Evolutionary conservation across 2,888 invertebrate genomes (phyloP).

Genomic region (Bombylius discolor): DNA sequence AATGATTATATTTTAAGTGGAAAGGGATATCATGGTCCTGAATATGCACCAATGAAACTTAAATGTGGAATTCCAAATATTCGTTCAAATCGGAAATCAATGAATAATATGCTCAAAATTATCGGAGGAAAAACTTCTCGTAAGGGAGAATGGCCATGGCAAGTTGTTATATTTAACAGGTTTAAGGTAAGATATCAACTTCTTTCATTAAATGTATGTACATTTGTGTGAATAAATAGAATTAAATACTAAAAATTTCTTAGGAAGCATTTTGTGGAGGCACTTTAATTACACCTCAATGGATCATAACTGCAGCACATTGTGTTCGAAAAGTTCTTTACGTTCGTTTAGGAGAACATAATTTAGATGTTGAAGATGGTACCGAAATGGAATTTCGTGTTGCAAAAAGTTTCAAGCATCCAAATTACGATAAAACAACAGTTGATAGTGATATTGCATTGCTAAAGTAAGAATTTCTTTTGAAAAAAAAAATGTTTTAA

Average conservation of each 20-base stretch:
- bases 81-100: conserved; percentile 23
- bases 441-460: conserved; percentile 89
- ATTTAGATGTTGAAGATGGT: conserved; percentile 58
- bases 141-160: conserved; percentile 88
- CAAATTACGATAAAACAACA: conserved; percentile 72
- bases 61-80: conserved; percentile 31
- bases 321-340: conserved; percentile 64
- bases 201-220: too few relatives aligned
- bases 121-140: conserved; percentile 73
- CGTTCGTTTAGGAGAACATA: conserved; percentile 77
- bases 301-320: conserved; percentile 82
- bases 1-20: conserved; percentile 31
- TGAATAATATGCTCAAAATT: conserved; percentile 58
- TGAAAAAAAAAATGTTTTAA: too few relatives aligned
- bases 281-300: conserved; percentile 63
- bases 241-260: conserved; percentile 1
- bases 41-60: conserved; percentile 35
- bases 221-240: not conserved
- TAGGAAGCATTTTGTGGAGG: conserved; percentile 85
- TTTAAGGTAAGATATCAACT: conserved; percentile 45
- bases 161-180: conserved; percentile 78
- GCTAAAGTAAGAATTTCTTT: conserved; percentile 41
- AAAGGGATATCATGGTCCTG: conserved; percentile 32
- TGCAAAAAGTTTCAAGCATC: conserved; percentile 64
- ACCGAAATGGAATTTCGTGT: conserved; percentile 67